Evolutionary conservation across 2,888 invertebrate genomes (phyloP).

Genomic region (Metalampra italica): DNA sequence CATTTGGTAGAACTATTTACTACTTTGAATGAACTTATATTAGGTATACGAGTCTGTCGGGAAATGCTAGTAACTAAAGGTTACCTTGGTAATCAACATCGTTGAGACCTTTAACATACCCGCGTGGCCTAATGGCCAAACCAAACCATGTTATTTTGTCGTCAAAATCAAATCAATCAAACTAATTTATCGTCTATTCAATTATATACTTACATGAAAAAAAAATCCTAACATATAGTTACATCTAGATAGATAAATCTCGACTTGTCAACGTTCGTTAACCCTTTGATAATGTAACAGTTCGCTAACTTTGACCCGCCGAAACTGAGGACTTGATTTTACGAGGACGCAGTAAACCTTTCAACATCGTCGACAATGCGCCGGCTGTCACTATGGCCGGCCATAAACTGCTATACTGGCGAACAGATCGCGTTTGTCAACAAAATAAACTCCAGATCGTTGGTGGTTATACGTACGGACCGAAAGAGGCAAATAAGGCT

Average conservation of each 20-base stretch:
- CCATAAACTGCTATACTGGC: conserved; percentile 47
- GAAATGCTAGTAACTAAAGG: no score
- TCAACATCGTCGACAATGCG: conserved; percentile 48
- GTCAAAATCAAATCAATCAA: no score
- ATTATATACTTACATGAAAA: no score
- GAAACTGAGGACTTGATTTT: conserved; percentile 48
- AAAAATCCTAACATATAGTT: no score
- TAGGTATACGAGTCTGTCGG: no score
- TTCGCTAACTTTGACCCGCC: conserved; percentile 36
- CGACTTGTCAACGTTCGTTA: conserved; percentile 7
- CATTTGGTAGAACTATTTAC: background rate
- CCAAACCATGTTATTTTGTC: no score
- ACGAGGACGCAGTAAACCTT: conserved; percentile 54
- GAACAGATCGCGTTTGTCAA: conserved; percentile 47
- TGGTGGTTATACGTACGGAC: conserved; percentile 10
- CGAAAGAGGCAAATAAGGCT: conserved; percentile 3
- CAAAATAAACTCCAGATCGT: conserved; percentile 46
- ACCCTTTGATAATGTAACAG: conserved; percentile 2
- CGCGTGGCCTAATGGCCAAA: no score
- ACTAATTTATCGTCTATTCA: no score
- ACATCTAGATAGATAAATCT: no score
- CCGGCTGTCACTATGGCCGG: conserved; percentile 19
- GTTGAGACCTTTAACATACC: no score
- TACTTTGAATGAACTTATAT: conserved; percentile 1
- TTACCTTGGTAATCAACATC: no score